Evolutionary conservation across 2,888 invertebrate genomes (phyloP).

Genomic region (Phasia obesa): DNA sequence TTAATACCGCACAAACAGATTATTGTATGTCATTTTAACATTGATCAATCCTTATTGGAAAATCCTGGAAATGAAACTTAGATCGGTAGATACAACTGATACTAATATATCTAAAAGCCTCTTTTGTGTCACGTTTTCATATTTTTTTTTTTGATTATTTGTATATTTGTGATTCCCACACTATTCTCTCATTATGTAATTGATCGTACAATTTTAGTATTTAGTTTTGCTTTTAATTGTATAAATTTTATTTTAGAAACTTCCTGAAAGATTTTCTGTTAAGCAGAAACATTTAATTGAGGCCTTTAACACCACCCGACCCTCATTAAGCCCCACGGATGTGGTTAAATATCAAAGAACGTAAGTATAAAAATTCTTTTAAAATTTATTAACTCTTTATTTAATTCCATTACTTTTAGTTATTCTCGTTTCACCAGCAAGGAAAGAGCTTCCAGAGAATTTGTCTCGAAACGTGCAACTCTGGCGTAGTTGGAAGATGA

Average conservation of each 20-base stretch:
- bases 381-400: not conserved
- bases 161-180: too few species aligned
- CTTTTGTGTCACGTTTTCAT: too few species aligned
- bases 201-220: not conserved
- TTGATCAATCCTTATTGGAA: too few species aligned
- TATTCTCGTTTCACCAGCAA: conserved; percentile 86
- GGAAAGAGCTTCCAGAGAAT: conserved; percentile 83
- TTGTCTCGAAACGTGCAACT: conserved; percentile 84
- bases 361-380: conserved; percentile 83
- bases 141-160: too few species aligned
- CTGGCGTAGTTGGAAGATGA: conserved; percentile 83
- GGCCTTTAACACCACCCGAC: conserved; percentile 88
- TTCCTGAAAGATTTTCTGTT: conserved; percentile 82
- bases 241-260: conserved; percentile 74
- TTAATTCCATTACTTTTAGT: conserved; percentile 80
- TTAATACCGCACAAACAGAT: too few species aligned
- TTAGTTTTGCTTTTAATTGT: conserved; percentile 19
- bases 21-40: too few species aligned
- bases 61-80: too few species aligned
- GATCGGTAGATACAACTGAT: too few species aligned
- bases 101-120: too few species aligned
- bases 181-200: too few species aligned
- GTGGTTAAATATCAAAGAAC: conserved; percentile 88
- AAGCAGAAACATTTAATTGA: conserved; percentile 86
- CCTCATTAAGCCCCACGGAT: conserved; percentile 89